Evolutionary conservation across 2,888 invertebrate genomes (phyloP).

Genomic region (Nemoura dubitans): DNA sequence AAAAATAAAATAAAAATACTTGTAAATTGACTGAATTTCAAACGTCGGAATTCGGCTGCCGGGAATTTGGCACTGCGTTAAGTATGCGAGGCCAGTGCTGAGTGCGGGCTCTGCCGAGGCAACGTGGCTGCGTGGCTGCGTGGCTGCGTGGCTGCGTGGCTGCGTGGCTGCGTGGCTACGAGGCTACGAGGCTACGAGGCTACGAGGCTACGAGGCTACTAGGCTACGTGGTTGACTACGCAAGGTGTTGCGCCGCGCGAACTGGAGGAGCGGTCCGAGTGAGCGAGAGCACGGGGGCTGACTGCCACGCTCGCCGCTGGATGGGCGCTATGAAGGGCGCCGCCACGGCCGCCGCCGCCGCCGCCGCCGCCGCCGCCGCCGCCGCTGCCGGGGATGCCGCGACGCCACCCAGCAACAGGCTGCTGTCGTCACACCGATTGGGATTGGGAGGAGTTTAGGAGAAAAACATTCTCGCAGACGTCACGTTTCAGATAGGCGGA

Average conservation of each 20-base stretch:
- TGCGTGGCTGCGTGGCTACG: too few relatives aligned
- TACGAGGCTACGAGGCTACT: too few relatives aligned
- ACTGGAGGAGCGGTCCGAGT: slow-evolving; percentile 47
- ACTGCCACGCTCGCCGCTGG: too few relatives aligned
- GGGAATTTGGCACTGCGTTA: not conserved
- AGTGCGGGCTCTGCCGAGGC: not conserved
- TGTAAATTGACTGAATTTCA: slow-evolving; percentile 8
- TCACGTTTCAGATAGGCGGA: slow-evolving; percentile 44
- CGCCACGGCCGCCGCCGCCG: too few relatives aligned
- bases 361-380: too few relatives aligned
- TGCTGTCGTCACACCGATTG: slow-evolving; percentile 45
- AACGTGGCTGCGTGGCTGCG: not conserved
- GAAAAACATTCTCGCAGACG: slow-evolving; percentile 43
- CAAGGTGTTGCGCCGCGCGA: not conserved
- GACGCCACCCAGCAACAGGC: slow-evolving; percentile 23
- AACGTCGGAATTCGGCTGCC: not conserved
- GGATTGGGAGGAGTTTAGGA: slow-evolving; percentile 40
- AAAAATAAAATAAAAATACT: slow-evolving; percentile 33
- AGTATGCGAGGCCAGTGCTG: not conserved
- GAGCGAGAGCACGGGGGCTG: slow-evolving; percentile 52
- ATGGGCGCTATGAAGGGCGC: too few relatives aligned
- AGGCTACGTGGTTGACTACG: not conserved
- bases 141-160: too few relatives aligned
- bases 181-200: too few relatives aligned
- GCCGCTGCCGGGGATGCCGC: too few relatives aligned